Percentiles rank a stretch among this genome's conserved stretches.
These are phyloP conservation scores for Busseola fusca DNA, from an alignment of 2,888 invertebrate genomes.

Conservation along the genomic window DNA sequence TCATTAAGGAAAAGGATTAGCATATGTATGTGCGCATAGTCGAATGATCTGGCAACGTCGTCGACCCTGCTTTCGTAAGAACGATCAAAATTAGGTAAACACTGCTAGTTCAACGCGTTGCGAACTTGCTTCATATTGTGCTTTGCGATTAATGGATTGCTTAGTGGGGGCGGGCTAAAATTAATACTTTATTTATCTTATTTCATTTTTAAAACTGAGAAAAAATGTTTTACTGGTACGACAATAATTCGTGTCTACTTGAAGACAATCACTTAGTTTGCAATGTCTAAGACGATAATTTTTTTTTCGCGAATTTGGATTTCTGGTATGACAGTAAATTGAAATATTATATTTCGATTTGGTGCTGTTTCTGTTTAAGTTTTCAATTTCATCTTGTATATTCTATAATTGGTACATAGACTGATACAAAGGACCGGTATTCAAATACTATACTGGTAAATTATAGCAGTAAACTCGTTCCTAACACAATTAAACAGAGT, in stretches of 20 bases:
- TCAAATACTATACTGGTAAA: conserved; percentile 16
- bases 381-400: background rate
- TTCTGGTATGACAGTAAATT: background rate
- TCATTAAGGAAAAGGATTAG: too few relatives aligned
- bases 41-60: too few relatives aligned
- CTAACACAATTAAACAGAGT: conserved; percentile 35
- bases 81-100: background rate
- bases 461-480: conserved; percentile 25
- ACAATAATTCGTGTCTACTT: background rate
- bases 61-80: background rate
- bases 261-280: background rate
- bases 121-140: background rate
- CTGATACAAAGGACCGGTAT: background rate
- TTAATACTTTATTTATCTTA: background rate
- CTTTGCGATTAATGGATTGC: background rate
- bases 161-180: background rate
- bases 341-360: too few relatives aligned
- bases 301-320: background rate
- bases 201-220: background rate
- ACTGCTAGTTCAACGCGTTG: background rate
- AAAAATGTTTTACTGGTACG: background rate
- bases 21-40: too few relatives aligned
- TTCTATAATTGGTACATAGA: background rate
- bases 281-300: background rate
- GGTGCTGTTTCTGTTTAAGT: background rate